A percentile compares a stretch with the other conserved stretches of the same genome.
Conservation (phyloP, 2,888 invertebrate species). For the Xestia c-nigrum region DNA sequence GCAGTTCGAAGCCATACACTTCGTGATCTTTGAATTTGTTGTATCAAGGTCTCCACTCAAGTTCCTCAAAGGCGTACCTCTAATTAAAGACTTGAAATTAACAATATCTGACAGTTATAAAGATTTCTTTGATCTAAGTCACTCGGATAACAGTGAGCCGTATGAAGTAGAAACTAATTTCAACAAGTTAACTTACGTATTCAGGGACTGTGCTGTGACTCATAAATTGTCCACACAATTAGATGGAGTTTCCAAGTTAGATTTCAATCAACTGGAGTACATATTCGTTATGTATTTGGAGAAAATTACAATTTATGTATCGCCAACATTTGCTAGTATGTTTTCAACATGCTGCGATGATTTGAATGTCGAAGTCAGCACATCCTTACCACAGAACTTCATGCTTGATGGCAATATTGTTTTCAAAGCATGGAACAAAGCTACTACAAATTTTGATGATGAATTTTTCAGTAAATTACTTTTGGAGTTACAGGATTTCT, state of each 20-base stretch:
- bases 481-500: slow-evolving; percentile 71
- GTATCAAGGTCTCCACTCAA: slow-evolving; percentile 68
- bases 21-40: slow-evolving; percentile 71
- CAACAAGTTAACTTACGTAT: slow-evolving; percentile 63
- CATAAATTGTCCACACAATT: slow-evolving; percentile 68
- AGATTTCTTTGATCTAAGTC: slow-evolving; percentile 63
- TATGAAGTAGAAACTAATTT: slow-evolving; percentile 56
- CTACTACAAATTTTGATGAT: slow-evolving; percentile 67
- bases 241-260: slow-evolving; percentile 68
- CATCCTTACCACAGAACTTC: slow-evolving; percentile 68
- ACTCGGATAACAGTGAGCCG: slow-evolving; percentile 20
- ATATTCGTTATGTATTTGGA: slow-evolving; percentile 75
- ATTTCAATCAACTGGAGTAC: slow-evolving; percentile 72
- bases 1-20: slow-evolving; percentile 69
- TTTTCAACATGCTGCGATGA: slow-evolving; percentile 68
- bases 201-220: slow-evolving; percentile 71
- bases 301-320: slow-evolving; percentile 71
- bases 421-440: slow-evolving; percentile 75
- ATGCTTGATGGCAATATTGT: slow-evolving; percentile 74
- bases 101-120: slow-evolving; percentile 73
- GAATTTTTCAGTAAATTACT: slow-evolving; percentile 64
- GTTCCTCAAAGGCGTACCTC: slow-evolving; percentile 68
- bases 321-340: slow-evolving; percentile 67
- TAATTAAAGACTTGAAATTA: slow-evolving; percentile 67
- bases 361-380: slow-evolving; percentile 65